Conservation (phyloP, 2,797 vertebrate genomes). For the Lagocephalus sceleratus region DNA sequence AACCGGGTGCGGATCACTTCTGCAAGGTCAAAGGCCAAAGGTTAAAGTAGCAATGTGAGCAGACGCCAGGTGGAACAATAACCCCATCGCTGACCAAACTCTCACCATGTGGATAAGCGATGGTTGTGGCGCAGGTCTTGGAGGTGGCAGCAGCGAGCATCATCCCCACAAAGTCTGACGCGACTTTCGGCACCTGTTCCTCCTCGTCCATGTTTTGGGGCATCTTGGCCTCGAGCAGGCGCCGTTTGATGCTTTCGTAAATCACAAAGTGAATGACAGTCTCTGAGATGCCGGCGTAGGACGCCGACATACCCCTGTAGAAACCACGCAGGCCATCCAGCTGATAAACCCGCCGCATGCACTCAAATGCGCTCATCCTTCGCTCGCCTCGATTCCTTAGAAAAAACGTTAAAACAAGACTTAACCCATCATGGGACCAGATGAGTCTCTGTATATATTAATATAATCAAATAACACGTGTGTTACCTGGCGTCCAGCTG, state of each 20-base stretch:
- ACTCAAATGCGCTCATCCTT: conserved; percentile 92
- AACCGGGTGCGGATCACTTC: conserved; percentile 96
- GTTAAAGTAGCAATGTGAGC: not conserved
- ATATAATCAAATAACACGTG: not conserved
- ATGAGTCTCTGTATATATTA: not conserved
- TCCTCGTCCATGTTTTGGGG: conserved; percentile 84
- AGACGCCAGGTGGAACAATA: accelerated
- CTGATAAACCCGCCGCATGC: conserved; percentile 87
- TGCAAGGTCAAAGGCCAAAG: conserved; percentile 43
- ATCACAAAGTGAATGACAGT: conserved; percentile 99
- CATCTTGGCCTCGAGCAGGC: conserved; percentile 84
- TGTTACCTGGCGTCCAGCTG: conserved; percentile 94
- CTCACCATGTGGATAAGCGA: conserved; percentile 97
- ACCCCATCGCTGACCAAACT: not conserved
- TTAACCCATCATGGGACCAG: not conserved
- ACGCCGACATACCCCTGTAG: conserved; percentile 97
- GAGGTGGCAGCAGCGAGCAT: conserved; percentile 98
- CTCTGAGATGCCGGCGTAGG: conserved; percentile 97
- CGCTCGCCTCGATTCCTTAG: conserved; percentile 89
- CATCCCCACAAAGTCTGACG: conserved; percentile 93
- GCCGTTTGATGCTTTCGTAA: conserved; percentile 97
- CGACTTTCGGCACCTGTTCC: conserved; percentile 85
- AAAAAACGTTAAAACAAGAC: not conserved
- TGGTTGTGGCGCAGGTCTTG: conserved; percentile 93
- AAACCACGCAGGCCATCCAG: conserved; percentile 91